These are phyloP conservation scores for Xiphorhynchus elegans DNA, from an alignment of 2,113 vertebrate species.

Conservation along the genomic window DNA sequence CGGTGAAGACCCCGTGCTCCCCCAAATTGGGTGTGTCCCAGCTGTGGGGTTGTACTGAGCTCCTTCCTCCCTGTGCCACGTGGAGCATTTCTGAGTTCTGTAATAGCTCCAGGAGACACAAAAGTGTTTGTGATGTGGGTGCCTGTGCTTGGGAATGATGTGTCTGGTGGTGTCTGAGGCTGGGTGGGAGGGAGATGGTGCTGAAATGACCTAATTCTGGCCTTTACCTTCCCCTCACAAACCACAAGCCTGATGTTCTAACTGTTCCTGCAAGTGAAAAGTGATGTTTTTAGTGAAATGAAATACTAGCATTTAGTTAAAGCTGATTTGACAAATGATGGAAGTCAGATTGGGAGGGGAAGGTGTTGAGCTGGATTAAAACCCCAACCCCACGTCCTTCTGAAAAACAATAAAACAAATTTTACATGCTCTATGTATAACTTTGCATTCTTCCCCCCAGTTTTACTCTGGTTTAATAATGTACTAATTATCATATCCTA, in stretches of 20 bases:
- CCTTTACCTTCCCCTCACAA: conserved; percentile 20
- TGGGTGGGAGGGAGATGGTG: neutral
- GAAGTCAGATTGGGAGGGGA: conserved; percentile 24
- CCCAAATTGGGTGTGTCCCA: rapidly evolving
- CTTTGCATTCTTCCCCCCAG: neutral
- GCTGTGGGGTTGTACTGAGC: neutral
- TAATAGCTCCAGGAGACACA: neutral
- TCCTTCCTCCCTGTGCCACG: conserved; percentile 25
- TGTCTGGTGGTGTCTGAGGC: conserved; percentile 27
- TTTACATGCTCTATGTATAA: conserved; percentile 46
- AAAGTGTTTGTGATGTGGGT: neutral
- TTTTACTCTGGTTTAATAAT: neutral
- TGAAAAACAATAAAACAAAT: conserved; percentile 55
- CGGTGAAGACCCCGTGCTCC: neutral
- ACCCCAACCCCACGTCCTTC: conserved; percentile 49
- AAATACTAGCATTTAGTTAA: conserved; percentile 13
- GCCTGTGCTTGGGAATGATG: neutral
- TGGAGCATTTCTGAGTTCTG: neutral
- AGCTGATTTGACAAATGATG: conserved; percentile 7
- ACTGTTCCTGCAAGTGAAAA: conserved; percentile 20
- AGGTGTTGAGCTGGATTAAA: conserved; percentile 55
- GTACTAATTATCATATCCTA: neutral
- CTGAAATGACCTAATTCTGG: neutral
- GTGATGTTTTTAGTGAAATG: neutral
- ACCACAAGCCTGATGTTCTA: conserved; percentile 18